Evolutionary conservation across 2,113 vertebrate species (phyloP).

Genomic region (Pseudonaja textilis): DNA sequence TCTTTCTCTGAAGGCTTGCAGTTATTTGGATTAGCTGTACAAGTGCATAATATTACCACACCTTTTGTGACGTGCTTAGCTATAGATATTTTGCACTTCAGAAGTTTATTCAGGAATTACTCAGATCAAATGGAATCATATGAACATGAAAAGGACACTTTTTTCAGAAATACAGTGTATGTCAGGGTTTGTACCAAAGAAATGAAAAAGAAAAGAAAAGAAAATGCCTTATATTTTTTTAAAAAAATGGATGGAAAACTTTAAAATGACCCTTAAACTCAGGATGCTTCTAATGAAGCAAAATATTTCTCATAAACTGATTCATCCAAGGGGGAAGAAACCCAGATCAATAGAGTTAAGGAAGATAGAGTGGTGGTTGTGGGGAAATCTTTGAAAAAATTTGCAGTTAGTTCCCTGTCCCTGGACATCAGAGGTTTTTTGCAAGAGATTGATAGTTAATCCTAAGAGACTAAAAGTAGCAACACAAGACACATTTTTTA

Average conservation of each 20-base stretch:
- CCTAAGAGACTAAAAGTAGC: not conserved
- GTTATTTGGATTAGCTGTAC: constrained; percentile 52
- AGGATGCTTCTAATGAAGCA: constrained; percentile 37
- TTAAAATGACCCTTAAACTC: constrained; percentile 17
- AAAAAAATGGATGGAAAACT: constrained; percentile 18
- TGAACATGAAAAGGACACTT: constrained; percentile 30
- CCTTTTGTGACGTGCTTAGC: constrained; percentile 46
- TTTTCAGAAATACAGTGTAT: not conserved
- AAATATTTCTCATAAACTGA: constrained; percentile 44
- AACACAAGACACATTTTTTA: not conserved
- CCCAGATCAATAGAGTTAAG: not conserved
- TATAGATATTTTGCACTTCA: constrained; percentile 35
- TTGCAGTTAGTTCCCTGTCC: not conserved
- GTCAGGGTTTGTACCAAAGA: not conserved
- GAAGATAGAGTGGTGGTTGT: not conserved
- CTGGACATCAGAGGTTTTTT: not conserved
- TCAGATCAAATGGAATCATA: constrained; percentile 7
- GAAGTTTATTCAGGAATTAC: constrained; percentile 38
- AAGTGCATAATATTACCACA: constrained; percentile 30
- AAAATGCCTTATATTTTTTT: not conserved
- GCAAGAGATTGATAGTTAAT: not conserved
- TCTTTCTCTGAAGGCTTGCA: constrained; percentile 46
- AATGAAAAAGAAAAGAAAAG: not conserved
- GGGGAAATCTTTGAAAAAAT: not conserved
- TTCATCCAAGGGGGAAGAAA: constrained; percentile 10